Evolutionary conservation across 2,113 vertebrate genomes (phyloP).

Genomic region (Atractosteus spatula): DNA sequence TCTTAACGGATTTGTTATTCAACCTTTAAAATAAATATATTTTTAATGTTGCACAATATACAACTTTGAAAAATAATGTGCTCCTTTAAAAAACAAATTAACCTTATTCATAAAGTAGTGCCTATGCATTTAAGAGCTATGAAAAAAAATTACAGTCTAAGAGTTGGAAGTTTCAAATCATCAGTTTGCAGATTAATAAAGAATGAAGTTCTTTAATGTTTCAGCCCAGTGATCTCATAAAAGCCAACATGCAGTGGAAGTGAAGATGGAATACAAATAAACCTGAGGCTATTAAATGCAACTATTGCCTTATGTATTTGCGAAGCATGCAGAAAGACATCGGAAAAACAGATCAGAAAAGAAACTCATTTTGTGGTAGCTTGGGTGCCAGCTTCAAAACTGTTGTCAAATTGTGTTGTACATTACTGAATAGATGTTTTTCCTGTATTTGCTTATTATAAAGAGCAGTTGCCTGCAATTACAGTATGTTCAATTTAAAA

Average conservation of each 20-base stretch:
- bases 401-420: conserved; percentile 47
- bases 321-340: conserved; percentile 45
- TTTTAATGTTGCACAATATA: no score
- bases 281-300: conserved; percentile 56
- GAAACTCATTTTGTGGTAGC: conserved; percentile 39
- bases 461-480: not conserved
- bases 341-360: conserved; percentile 27
- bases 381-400: conserved; percentile 32
- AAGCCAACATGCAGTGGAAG: conserved; percentile 52
- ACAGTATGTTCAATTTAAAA: no score
- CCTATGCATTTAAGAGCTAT: no score
- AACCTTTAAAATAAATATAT: conserved; percentile 37
- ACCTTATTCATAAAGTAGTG: no score
- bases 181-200: conserved; percentile 69
- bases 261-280: conserved; percentile 66
- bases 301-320: conserved; percentile 49
- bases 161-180: conserved; percentile 56
- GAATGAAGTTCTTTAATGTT: conserved; percentile 69
- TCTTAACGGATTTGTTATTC: conserved; percentile 6
- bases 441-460: conserved; percentile 22
- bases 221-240: conserved; percentile 63
- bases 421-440: conserved; percentile 25
- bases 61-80: no score
- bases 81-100: no score
- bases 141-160: no score